Evolutionary conservation across 2,888 invertebrate genomes (phyloP).

Genomic region (Pediacus dermestoides): DNA sequence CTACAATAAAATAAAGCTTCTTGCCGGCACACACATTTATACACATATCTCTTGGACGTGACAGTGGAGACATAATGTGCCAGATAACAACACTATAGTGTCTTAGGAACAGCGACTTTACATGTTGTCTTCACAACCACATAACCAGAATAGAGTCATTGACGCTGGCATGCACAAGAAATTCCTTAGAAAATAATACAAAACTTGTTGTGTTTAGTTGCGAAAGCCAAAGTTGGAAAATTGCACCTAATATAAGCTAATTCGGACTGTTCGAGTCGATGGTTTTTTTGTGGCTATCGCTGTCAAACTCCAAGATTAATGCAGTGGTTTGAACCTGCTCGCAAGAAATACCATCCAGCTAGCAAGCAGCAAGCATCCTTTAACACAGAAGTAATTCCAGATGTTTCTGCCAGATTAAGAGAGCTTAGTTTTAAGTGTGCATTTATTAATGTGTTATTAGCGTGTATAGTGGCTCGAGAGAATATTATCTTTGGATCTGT

Average conservation of each 20-base stretch:
- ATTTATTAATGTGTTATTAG: conserved; percentile 27
- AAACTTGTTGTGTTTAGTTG: too few relatives aligned
- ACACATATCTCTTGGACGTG: conserved; percentile 40
- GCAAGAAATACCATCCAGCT: too few relatives aligned
- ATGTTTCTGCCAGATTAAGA: too few relatives aligned
- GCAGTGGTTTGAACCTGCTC: too few relatives aligned
- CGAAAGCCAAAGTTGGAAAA: too few relatives aligned
- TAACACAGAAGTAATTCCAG: too few relatives aligned
- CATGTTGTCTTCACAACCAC: conserved; percentile 26
- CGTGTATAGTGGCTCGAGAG: conserved; percentile 31
- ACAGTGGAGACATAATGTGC: conserved; percentile 41
- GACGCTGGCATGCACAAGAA: conserved; percentile 12
- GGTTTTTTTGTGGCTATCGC: too few relatives aligned
- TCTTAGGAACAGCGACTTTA: conserved; percentile 31
- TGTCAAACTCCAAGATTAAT: too few relatives aligned
- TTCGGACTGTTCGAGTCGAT: too few relatives aligned
- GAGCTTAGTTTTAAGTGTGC: conserved; percentile 18
- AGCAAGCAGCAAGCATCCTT: too few relatives aligned
- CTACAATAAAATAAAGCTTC: conserved; percentile 35
- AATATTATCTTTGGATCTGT: conserved; percentile 39
- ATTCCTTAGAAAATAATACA: too few relatives aligned
- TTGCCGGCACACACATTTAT: conserved; percentile 24
- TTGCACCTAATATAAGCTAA: too few relatives aligned
- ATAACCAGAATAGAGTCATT: conserved; percentile 17
- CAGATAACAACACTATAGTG: conserved; percentile 38